Base-by-base conservation (phyloP, 1,140 invertebrate species). In the Ceratoteleas bidentatus region DNA sequence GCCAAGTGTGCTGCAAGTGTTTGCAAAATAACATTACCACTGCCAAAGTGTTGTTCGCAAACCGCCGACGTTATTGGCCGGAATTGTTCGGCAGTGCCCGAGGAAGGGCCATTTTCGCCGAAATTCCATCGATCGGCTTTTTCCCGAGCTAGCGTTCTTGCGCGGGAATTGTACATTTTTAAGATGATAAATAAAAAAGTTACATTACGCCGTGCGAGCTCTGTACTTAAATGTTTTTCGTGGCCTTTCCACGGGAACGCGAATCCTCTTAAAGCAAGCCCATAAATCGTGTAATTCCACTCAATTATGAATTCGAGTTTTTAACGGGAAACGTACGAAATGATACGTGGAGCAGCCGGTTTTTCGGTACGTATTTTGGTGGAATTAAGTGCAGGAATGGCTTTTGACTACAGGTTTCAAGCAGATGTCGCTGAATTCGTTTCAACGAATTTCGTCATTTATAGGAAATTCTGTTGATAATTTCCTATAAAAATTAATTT, bases 11-110 rank as follows among this genome's bases (percentile, higher is more conserved):
- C 57, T 54, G 54, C 11, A 81, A 81, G 54, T 81, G 54, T 81
- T 72, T 72, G 36, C 33, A 70, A 70, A 70, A 70, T 74, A 74
- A 81, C 66, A 72, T 70, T 81, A 61, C 65, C 64, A 33, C n/a
- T 14, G 13, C 58, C 70, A 58, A 79, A 79, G 40, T 10, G 13
- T 33, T 73, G 43, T 68, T 66, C n/a, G 14, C 40, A 72, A 79
- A 79, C 61, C 45, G 14, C 24, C 24, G 10, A 52, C 52, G 58
- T 66, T 66, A 66, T 24, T 24, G 24, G 24, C 24, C 24, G 24
- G 24, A 24, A 24, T 24, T 24, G 24, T 24, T 24, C 24, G 24
- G 24, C 24, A 24, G 24, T 24, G 24, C 24, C 24, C 24, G 24
- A 4, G 24, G 24, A 24, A 24, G 24, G 24, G 24, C 24, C 24